A percentile compares a stretch with the other conserved stretches of the same genome.
Evolutionary conservation across 2,888 invertebrate species (phyloP).

Genomic region (Thelaira solivaga): DNA sequence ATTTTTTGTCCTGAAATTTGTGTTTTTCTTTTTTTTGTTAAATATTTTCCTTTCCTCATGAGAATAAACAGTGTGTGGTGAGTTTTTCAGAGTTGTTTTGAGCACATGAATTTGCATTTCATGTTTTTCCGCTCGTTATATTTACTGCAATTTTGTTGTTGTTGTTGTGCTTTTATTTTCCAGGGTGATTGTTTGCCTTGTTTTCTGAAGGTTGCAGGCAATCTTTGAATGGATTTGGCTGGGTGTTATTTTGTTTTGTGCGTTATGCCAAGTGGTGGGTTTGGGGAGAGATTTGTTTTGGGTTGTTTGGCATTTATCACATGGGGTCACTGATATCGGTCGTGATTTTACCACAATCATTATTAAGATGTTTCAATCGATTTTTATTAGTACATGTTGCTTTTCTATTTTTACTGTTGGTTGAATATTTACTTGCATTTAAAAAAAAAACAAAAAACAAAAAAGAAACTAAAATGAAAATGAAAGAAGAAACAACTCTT

Average conservation of each 20-base stretch:
- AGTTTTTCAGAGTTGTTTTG: slow-evolving; percentile 8
- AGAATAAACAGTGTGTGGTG: slow-evolving; percentile 10
- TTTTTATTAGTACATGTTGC: slow-evolving; percentile 61
- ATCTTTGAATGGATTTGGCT: neutral
- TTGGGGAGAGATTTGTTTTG: neutral
- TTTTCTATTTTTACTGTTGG: slow-evolving; percentile 20
- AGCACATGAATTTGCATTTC: slow-evolving; percentile 29
- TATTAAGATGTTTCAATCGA: slow-evolving; percentile 61
- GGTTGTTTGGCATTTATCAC: slow-evolving; percentile 37
- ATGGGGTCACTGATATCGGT: slow-evolving; percentile 57
- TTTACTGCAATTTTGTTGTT: slow-evolving; percentile 26
- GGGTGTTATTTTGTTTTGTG: neutral
- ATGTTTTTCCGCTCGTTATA: slow-evolving; percentile 11
- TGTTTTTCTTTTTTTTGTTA: neutral
- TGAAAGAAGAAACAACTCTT: no score
- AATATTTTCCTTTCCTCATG: neutral
- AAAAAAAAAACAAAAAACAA: no score
- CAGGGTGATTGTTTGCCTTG: slow-evolving; percentile 24
- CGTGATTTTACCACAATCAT: slow-evolving; percentile 58
- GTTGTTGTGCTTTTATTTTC: slow-evolving; percentile 20
- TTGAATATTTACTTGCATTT: neutral
- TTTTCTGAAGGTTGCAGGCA: slow-evolving; percentile 44
- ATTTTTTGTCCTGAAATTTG: neutral
- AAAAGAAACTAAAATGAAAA: no score
- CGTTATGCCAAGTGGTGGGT: neutral